These are phyloP conservation scores for Tricholauxania praeusta DNA, from an alignment of 2,888 invertebrate genomes.

Conservation along the genomic window DNA sequence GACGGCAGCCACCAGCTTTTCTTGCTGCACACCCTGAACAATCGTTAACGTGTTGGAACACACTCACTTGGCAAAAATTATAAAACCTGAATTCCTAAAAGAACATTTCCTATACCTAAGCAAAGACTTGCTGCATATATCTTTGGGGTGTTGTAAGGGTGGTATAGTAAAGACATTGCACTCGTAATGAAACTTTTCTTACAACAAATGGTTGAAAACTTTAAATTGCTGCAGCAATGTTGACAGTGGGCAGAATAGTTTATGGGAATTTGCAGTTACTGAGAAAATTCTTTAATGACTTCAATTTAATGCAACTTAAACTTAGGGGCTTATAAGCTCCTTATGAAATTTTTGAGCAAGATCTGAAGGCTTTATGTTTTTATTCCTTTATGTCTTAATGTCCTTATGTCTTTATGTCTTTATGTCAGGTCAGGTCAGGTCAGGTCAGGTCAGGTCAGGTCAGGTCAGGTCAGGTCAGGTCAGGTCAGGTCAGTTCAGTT, in stretches of 20 bases:
- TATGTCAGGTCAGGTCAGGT: no score
- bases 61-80: constrained; percentile 48
- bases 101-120: constrained; percentile 57
- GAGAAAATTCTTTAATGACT: no score
- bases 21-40: constrained; percentile 24
- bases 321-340: no score
- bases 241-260: neutral
- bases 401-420: no score
- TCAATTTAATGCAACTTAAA: no score
- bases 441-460: no score
- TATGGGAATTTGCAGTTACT: no score
- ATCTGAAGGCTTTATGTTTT: no score
- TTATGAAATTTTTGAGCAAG: no score
- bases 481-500: no score
- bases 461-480: no score
- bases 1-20: constrained; percentile 17
- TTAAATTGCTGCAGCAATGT: neutral
- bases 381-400: no score
- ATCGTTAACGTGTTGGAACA: constrained; percentile 34
- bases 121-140: neutral
- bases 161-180: neutral
- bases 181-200: constrained; percentile 49
- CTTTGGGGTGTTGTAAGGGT: neutral
- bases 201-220: constrained; percentile 25
- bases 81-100: constrained; percentile 63